phyloP scores from a whole-genome alignment of 2,113 vertebrate species.

The Oenanthe oenanthe region DNA sequence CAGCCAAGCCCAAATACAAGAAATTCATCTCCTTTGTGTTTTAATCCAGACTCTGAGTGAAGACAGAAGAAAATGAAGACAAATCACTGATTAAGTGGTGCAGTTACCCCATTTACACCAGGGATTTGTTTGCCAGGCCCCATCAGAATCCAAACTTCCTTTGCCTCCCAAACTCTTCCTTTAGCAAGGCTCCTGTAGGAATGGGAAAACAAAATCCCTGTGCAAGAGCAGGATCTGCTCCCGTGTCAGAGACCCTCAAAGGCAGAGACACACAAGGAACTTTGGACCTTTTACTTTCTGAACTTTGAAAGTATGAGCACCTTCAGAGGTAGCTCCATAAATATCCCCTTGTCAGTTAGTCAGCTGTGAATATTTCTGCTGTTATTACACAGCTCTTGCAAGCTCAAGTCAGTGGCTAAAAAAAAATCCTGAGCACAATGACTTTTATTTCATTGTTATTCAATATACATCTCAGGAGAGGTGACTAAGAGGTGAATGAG shows the following conservation, averaged over 20 bases:
- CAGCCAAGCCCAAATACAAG: too few species aligned
- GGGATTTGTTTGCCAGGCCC: neutral
- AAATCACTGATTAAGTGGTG: too few species aligned
- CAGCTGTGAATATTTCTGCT: conserved; percentile 49
- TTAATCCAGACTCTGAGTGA: too few species aligned
- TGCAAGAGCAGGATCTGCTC: neutral
- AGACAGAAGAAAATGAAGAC: too few species aligned
- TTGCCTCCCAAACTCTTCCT: neutral
- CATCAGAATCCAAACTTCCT: neutral
- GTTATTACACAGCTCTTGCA: conserved; percentile 22
- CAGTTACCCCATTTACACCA: too few species aligned
- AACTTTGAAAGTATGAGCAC: neutral
- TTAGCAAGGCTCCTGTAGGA: neutral
- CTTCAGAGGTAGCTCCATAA: conserved; percentile 36
- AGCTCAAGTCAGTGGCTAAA: conserved; percentile 56
- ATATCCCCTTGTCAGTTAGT: conserved; percentile 27
- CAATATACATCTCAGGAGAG: conserved; percentile 36
- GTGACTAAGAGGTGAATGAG: conserved; percentile 69
- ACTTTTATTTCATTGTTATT: conserved; percentile 52
- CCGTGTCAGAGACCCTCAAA: neutral
- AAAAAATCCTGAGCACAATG: conserved; percentile 57
- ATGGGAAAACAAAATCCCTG: neutral
- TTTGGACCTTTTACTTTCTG: neutral
- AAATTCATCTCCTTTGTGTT: too few species aligned
- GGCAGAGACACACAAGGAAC: neutral